phyloP scores from a whole-genome alignment of 2,888 invertebrate species.

The Antitype chi region DNA sequence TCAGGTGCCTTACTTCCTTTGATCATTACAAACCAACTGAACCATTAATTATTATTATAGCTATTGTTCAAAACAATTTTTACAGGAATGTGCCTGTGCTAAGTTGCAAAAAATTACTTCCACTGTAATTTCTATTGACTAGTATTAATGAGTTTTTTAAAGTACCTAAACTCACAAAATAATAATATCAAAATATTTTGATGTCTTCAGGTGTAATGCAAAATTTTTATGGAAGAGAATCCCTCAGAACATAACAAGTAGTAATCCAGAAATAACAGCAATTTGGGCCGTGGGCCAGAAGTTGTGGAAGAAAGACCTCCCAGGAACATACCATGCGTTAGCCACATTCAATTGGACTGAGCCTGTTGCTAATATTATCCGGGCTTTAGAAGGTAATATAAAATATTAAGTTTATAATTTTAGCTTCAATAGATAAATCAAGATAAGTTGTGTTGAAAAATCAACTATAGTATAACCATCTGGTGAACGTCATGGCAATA shows the following conservation, averaged over 20 bases:
- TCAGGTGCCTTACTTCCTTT: neutral
- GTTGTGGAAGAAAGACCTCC: slow-evolving; percentile 96
- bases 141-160: neutral
- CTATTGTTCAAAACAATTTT: neutral
- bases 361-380: slow-evolving; percentile 94
- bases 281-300: slow-evolving; percentile 96
- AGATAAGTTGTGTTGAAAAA: too few relatives aligned
- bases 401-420: neutral
- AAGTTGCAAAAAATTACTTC: neutral
- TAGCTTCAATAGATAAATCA: too few relatives aligned
- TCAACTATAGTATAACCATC: too few relatives aligned
- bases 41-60: neutral
- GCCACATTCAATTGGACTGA: slow-evolving; percentile 95
- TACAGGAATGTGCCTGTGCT: neutral
- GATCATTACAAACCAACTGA: neutral
- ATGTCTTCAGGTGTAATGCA: slow-evolving; percentile 94
- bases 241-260: slow-evolving; percentile 93
- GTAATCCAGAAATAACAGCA: slow-evolving; percentile 93
- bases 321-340: slow-evolving; percentile 94
- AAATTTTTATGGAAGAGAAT: slow-evolving; percentile 98
- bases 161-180: neutral
- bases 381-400: slow-evolving; percentile 93
- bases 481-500: too few relatives aligned
- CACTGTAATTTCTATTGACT: neutral
- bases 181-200: neutral